These are phyloP conservation scores for Trinectes maculatus DNA, from an alignment of 2,113 vertebrate genomes.

Conservation along the genomic window DNA sequence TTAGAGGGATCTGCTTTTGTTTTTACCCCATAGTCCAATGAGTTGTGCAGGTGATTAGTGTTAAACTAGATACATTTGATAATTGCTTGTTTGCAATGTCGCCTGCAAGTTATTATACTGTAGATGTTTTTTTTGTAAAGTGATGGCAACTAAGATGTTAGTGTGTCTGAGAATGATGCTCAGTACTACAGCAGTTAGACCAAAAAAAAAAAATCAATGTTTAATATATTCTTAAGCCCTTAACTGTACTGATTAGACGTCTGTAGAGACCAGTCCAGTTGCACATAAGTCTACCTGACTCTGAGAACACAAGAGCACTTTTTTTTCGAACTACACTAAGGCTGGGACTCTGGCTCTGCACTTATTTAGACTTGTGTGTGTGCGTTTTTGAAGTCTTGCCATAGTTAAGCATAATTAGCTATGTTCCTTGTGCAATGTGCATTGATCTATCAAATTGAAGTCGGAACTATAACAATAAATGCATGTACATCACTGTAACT, in stretches of 20 bases:
- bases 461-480: constrained; percentile 26
- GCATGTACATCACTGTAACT: constrained; percentile 67
- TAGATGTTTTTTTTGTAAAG: constrained; percentile 22
- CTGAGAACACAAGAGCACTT: constrained; percentile 26
- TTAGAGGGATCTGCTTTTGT: constrained; percentile 16
- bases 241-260: constrained; percentile 35
- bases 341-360: constrained; percentile 34
- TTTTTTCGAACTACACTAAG: constrained; percentile 23
- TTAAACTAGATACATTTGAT: constrained; percentile 35
- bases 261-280: constrained; percentile 23
- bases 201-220: constrained; percentile 11
- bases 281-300: constrained; percentile 37
- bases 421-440: constrained; percentile 32
- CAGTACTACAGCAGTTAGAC: not conserved
- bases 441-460: constrained; percentile 36
- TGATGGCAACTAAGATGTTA: constrained; percentile 5
- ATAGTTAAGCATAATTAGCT: constrained; percentile 26
- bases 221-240: constrained; percentile 5
- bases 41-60: constrained; percentile 14
- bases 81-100: constrained; percentile 18
- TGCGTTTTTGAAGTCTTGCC: constrained; percentile 30
- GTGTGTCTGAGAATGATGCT: not conserved
- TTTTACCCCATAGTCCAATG: constrained; percentile 1
- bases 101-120: not conserved
- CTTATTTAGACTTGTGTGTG: constrained; percentile 19